A percentile compares a stretch with the other conserved stretches of the same genome.
phyloP scores from a whole-genome alignment of 2,113 vertebrate genomes.

The Percopsis transmontana region DNA sequence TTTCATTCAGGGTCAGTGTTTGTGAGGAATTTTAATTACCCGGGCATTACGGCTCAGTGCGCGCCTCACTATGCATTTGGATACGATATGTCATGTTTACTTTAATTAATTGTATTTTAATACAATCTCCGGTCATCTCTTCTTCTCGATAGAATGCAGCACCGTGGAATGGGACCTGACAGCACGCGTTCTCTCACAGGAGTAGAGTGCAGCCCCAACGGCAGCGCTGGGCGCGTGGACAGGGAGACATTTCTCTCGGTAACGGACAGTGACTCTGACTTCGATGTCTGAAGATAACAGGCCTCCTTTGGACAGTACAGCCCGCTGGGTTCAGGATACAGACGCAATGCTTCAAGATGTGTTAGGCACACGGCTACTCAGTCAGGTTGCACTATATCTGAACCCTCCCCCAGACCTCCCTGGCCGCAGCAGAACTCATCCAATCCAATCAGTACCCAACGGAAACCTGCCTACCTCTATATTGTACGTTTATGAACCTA shows the following conservation, averaged over 20 bases:
- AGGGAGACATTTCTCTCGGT: slow-evolving; percentile 91
- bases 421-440: slow-evolving; percentile 37
- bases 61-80: slow-evolving; percentile 9
- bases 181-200: slow-evolving; percentile 84
- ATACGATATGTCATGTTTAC: background rate
- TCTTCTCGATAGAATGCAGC: slow-evolving; percentile 82
- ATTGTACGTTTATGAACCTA: slow-evolving; percentile 9
- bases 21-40: slow-evolving; percentile 14
- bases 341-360: no score
- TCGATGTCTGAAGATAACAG: slow-evolving; percentile 90
- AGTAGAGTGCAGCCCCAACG: slow-evolving; percentile 86
- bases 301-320: no score
- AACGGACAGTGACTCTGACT: slow-evolving; percentile 97
- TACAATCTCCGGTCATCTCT: background rate
- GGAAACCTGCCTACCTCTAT: slow-evolving; percentile 35
- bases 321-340: no score
- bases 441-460: slow-evolving; percentile 54
- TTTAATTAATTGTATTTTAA: background rate
- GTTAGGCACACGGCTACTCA: no score
- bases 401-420: slow-evolving; percentile 65
- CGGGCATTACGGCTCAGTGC: slow-evolving; percentile 1
- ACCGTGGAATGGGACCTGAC: slow-evolving; percentile 87
- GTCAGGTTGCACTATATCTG: slow-evolving; percentile 37
- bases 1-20: slow-evolving; percentile 50
- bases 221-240: slow-evolving; percentile 85